These are phyloP conservation scores for Stenopsyche tienmushanensis DNA, from an alignment of 1,140 invertebrate genomes.

Conservation along the genomic window DNA sequence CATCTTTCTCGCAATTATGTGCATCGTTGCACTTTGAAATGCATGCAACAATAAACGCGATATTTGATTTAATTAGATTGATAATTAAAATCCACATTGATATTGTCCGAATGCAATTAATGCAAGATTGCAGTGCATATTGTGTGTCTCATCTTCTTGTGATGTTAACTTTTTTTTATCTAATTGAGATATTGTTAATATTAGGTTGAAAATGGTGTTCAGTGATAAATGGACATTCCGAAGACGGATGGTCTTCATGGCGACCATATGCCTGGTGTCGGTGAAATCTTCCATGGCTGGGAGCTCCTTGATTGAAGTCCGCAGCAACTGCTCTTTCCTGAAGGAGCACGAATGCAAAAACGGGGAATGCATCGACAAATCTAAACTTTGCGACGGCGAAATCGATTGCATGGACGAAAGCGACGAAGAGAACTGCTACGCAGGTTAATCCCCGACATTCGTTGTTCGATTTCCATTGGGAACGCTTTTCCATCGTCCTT, in stretches of 20 bases:
- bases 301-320: background rate
- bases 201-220: background rate
- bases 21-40: background rate
- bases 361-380: slow-evolving; percentile 58
- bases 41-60: no score
- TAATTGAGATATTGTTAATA: background rate
- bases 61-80: background rate
- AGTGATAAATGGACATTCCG: background rate
- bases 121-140: background rate
- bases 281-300: background rate
- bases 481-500: background rate
- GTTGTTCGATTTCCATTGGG: background rate
- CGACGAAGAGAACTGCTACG: slow-evolving; percentile 67
- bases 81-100: background rate
- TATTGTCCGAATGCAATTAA: background rate
- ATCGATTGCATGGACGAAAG: slow-evolving; percentile 63
- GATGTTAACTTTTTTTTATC: background rate
- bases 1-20: no score
- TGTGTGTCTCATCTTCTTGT: no score
- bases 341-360: slow-evolving; percentile 57
- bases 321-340: slow-evolving; percentile 3
- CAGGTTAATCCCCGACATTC: slow-evolving; percentile 36
- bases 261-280: background rate
- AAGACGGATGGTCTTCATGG: background rate
- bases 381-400: slow-evolving; percentile 60